Percentiles rank a stretch among this genome's conserved stretches.
These are phyloP conservation scores for Murina feae DNA, from an alignment of 2,113 vertebrate genomes.

Conservation along the genomic window DNA sequence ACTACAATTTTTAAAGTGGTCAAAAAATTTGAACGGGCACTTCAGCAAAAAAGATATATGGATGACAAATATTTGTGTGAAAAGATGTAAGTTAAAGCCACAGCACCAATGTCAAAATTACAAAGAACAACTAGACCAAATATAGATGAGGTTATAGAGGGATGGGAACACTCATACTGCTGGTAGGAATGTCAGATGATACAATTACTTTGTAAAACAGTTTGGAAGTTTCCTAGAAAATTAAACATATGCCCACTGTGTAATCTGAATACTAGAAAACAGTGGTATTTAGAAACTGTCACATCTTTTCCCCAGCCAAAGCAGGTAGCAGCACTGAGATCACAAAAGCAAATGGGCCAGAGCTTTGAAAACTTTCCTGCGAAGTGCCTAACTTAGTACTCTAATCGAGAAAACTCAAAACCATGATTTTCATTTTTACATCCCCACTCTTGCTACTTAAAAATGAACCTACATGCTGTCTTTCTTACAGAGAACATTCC, in stretches of 20 bases:
- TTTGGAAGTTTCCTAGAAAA: background rate
- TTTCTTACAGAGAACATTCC: slow-evolving; percentile 85
- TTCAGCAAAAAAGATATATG: background rate
- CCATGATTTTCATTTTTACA: background rate
- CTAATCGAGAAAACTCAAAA: background rate
- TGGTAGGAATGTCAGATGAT: background rate
- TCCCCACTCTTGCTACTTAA: background rate
- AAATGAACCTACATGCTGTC: background rate
- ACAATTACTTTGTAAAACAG: background rate
- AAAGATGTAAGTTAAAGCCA: background rate
- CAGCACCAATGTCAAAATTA: background rate
- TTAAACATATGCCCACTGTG: background rate
- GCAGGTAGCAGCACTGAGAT: background rate
- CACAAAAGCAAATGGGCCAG: background rate
- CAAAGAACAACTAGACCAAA: background rate
- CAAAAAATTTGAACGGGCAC: background rate
- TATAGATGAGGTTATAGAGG: background rate
- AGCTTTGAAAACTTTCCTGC: background rate
- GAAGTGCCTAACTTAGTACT: background rate
- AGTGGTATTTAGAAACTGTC: background rate
- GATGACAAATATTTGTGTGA: background rate
- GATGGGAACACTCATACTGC: background rate
- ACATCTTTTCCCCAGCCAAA: background rate
- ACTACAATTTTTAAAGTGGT: background rate
- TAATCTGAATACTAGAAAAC: background rate